These are phyloP conservation scores for Steinernema hermaphroditum DNA, from an alignment of 2,888 invertebrate genomes.

Conservation along the genomic window DNA sequence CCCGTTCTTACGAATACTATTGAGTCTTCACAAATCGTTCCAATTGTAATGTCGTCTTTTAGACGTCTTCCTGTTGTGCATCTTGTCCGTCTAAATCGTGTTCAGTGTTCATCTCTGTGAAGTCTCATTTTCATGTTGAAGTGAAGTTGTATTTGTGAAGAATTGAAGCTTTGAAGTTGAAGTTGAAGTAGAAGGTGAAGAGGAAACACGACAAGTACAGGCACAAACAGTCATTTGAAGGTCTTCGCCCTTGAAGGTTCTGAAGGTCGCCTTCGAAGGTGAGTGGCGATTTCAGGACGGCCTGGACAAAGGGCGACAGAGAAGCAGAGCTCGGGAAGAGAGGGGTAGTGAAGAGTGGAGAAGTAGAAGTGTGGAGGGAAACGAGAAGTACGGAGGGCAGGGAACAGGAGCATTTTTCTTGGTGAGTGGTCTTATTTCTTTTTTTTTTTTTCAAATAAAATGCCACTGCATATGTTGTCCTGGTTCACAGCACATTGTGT, in stretches of 20 bases:
- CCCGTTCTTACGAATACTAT: background rate
- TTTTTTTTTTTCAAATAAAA: background rate
- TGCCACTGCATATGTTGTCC: no score
- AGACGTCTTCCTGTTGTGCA: background rate
- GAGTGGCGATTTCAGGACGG: no score
- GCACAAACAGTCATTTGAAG: no score
- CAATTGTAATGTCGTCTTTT: background rate
- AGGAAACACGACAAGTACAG: no score
- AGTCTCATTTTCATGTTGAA: background rate
- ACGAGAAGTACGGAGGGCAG: background rate
- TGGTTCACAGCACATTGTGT: no score
- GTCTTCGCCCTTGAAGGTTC: no score
- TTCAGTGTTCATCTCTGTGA: constrained; percentile 7
- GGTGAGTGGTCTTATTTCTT: no score
- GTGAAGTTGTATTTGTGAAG: constrained; percentile 13
- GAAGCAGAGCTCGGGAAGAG: no score
- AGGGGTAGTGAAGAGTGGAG: no score
- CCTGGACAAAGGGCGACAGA: no score
- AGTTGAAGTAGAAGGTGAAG: background rate
- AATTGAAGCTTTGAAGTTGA: background rate
- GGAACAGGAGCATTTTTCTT: no score
- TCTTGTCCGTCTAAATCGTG: background rate
- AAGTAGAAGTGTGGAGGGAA: background rate
- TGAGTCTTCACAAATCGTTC: background rate
- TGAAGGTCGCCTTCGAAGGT: no score